Percentiles rank a stretch among this genome's conserved stretches.
phyloP scores from a whole-genome alignment of 2,888 invertebrate species.

The Euplagia quadripunctaria region DNA sequence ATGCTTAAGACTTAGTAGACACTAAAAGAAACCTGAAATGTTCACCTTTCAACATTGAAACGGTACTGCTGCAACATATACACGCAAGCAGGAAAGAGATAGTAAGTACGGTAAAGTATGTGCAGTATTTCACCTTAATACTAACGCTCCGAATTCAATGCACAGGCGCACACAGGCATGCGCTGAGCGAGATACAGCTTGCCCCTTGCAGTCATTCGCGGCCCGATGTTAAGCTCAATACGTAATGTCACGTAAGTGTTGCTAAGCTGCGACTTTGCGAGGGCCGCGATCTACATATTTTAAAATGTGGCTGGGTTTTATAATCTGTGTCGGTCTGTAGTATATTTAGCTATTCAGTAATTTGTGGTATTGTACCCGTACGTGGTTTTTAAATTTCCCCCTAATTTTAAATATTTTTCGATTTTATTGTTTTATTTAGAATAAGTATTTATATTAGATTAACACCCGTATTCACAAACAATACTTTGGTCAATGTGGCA shows the following conservation, averaged over 20 bases:
- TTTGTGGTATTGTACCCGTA: too few relatives aligned
- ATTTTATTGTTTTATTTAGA: too few relatives aligned
- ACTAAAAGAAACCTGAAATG: neutral
- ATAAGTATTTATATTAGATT: too few relatives aligned
- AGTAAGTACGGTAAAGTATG: neutral
- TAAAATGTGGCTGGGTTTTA: neutral
- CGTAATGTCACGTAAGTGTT: neutral
- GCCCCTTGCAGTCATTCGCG: neutral
- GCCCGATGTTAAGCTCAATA: neutral
- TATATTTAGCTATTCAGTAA: too few relatives aligned
- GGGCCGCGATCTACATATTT: neutral
- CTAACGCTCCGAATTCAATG: neutral
- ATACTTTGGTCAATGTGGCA: too few relatives aligned
- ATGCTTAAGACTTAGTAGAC: neutral
- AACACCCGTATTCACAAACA: too few relatives aligned
- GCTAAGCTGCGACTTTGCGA: too few relatives aligned
- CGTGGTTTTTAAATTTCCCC: too few relatives aligned
- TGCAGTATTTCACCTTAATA: neutral
- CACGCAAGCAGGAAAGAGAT: neutral
- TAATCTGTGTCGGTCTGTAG: too few relatives aligned
- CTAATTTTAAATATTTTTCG: too few relatives aligned
- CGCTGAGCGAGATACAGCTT: neutral
- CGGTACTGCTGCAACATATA: neutral
- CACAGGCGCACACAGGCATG: neutral
- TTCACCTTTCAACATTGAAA: neutral